Base-by-base conservation (phyloP, 2,797 vertebrate genomes). In the Benthosema pterotum region DNA sequence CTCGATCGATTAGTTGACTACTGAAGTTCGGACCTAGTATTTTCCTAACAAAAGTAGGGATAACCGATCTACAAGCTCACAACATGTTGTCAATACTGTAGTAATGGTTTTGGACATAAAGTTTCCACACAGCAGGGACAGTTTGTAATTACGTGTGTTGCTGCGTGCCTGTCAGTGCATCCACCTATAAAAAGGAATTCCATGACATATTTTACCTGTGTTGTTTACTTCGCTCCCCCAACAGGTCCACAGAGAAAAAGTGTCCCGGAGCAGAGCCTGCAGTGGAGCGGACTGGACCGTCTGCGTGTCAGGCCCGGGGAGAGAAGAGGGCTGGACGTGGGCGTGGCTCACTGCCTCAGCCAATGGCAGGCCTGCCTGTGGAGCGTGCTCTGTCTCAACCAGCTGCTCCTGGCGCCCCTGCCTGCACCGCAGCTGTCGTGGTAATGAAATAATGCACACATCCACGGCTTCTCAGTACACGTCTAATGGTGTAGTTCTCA, bases 331-430 rank as follows among this genome's bases (percentile, higher is more conserved):
- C 58, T 96, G 28, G 92, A 97, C 51, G 18, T 96, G 42, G 92
- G 90, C 32, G 87, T 83, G 12, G 91, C 94, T 59, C 97, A 99
- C 68, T 45, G 86, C 75, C 92, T 95, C 74, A 95, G 95, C 88
- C 97, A 99, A 71, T 99, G 98, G 98, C 96, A 98, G 80, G 93
- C 95, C 80, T 99, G 96, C 73, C 87, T 99, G 70, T 95, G 94
- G 92, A 93, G 92, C 67, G 90, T 88, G n/a, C 46, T 95, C 59
- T 92, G 92, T 72, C 93, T 99, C 60, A 98, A 98, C 83, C 94
- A 96, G 81, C 88, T 99, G 4, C 83, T 99, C 17, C 82, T 92
- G 68, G 73, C 74, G 22, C 96, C 96, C 0, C 82, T 98, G 42
- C 77, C 87, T 15, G 94, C 95, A 63, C 94, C 95, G 54, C 87